Base-by-base conservation (phyloP, 2,888 invertebrate genomes). In the Hedya salicella region DNA sequence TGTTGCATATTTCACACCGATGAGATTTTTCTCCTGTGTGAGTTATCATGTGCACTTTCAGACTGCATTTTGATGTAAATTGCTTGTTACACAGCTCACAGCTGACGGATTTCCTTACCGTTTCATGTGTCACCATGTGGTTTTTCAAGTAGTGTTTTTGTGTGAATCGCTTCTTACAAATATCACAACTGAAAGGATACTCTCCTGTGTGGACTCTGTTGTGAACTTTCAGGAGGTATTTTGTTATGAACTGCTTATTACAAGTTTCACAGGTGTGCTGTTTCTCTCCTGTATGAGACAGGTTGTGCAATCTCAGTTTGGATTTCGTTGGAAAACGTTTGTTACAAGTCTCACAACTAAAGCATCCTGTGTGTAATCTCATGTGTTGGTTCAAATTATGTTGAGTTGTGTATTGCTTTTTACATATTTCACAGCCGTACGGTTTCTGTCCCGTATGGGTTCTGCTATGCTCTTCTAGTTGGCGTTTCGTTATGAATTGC, bases 121-220 rank as follows among this genome's bases (percentile, higher is more conserved):
- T 25, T 6, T 25, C 5, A 4, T 25, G 25, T 2, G 4, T 25
- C 25, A n/a, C n/a, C n/a, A 25, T 25, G 25, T 25, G 56, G 56
- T 30, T 56, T 56, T 13, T 56, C 56, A 19, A 17, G 42, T 40
- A 16, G 17, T 56, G 21, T 8, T 42, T 42, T 30, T 42, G 30
- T 16, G 42, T 25, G 25, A 56, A 56, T 44, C 30, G 42, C 17
- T 42, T 44, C 9, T 56, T 17, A n/a, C 56, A 56, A 16, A 56
- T 56, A 13, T 44, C 42, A 40, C 56, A 56, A 4, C 25, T 42
- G 30, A 42, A 56, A 3, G 56, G 56, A 13, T 42, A 42, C 30
- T 56, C 56, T 3, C 56, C 56, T 1, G 30, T 56, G 56, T 56
- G 56, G 8, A 42, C 42, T 6, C 56, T 42, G 30, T 42, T 42